Base-by-base conservation (phyloP, 2,797 vertebrate species). In the Petrocephalus sullivani region DNA sequence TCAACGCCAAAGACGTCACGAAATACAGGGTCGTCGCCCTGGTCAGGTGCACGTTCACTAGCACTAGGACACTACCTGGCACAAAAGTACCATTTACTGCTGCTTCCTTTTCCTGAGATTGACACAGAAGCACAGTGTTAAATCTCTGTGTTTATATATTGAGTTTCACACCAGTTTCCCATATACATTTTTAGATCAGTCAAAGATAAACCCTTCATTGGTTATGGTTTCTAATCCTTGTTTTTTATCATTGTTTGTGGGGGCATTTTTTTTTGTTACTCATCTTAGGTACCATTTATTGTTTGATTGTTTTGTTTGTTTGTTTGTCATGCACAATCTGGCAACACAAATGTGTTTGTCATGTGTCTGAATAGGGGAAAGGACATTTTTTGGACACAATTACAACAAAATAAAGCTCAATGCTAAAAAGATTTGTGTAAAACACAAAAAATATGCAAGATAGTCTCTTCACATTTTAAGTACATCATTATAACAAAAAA, bases 291-390 rank as follows among this genome's bases (percentile, higher is more conserved):
- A 86, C 19, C 54, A 41, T 60, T n/a, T 33, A 86, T 37, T 19
- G n/a, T 60, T 86, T 85, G 51, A 57, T 58, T 61, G 57, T 86
- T 85, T 57, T 56, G 28, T 58, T 23, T 85, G 83, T 85, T 57
- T 56, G 28, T 58, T 23, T 85, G 83, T 14, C 56, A 60, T 5
- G 3, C 14, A 3, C 56, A 60, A 61, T 46, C 85, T 46, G 33
- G 85, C 56, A 86, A 86, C 54, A 58, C 28, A 61, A 86, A 86
- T 86, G 54, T 60, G 23, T 60, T 86, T 37, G 54, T n/a, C 85
- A 57, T 41, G 85, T 33, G 85, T 86, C 12, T 41, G 56, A 41
- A 61, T 60, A n/a, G 3, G 16, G 19, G 19, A 4, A 56, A 86
- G n/a, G n/a, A 5, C 28, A 46, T 46, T 51, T 28, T 84, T 56